These are phyloP conservation scores for Tolypeutes matacus DNA, from an alignment of 2,797 vertebrate genomes.

Conservation along the genomic window DNA sequence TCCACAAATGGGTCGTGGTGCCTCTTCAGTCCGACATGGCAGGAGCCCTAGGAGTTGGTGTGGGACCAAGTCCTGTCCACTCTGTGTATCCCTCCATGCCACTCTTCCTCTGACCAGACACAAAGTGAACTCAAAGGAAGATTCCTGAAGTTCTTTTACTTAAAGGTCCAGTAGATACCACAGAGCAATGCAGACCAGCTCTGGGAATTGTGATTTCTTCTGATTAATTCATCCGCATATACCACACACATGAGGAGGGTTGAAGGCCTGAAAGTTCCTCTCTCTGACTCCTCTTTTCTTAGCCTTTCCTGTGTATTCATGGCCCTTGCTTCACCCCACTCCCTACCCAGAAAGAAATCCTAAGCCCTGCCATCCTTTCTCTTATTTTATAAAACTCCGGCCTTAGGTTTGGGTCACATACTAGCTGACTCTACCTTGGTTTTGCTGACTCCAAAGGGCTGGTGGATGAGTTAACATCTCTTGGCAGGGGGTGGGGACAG, in stretches of 20 bases:
- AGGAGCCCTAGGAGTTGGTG: not conserved
- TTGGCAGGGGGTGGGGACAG: not conserved
- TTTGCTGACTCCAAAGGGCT: not conserved
- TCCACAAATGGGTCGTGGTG: not conserved
- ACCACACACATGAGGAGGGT: not conserved
- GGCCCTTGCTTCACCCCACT: not conserved
- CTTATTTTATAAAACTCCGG: not conserved
- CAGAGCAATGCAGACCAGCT: not conserved
- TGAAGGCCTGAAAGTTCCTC: not conserved
- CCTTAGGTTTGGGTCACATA: not conserved
- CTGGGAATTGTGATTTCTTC: not conserved
- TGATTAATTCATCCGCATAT: not conserved
- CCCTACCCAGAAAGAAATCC: not conserved
- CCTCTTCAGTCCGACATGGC: not conserved
- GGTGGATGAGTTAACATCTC: conserved; percentile 9
- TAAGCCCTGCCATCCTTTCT: not conserved
- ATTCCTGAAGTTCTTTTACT: not conserved
- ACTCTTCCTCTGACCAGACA: not conserved
- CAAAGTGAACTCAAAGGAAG: not conserved
- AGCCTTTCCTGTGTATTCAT: not conserved
- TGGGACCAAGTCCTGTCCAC: not conserved
- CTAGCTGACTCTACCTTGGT: not conserved
- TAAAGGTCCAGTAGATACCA: not conserved
- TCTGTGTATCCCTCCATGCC: not conserved
- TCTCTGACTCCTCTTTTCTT: not conserved